Conservation (phyloP, 2,888 invertebrate genomes). For the Ptychoptera albimana region DNA sequence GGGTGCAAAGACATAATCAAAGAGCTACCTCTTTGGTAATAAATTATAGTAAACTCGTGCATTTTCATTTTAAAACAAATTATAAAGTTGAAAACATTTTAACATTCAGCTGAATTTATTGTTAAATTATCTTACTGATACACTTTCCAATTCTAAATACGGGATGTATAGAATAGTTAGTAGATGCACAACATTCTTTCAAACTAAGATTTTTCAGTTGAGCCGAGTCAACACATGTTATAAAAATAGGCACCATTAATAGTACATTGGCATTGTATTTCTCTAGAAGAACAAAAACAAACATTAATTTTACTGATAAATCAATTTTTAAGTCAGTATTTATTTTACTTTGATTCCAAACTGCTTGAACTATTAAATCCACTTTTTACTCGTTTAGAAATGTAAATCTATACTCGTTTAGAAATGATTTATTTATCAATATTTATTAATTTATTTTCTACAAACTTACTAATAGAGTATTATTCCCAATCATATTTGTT, state of each 20-base stretch:
- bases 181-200: slow-evolving; percentile 11
- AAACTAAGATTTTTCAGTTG: not conserved
- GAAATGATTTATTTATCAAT: too few relatives aligned
- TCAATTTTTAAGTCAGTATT: not conserved
- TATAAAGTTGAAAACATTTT: not conserved
- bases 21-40: slow-evolving; percentile 29
- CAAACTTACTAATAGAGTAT: too few relatives aligned
- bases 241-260: slow-evolving; percentile 21
- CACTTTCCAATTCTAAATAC: slow-evolving; percentile 24
- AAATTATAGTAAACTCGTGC: slow-evolving; percentile 33
- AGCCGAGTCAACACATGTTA: slow-evolving; percentile 11
- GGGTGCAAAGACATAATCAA: slow-evolving; percentile 32
- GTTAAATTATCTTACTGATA: slow-evolving; percentile 17
- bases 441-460: too few relatives aligned
- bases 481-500: too few relatives aligned
- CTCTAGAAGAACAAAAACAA: slow-evolving; percentile 12
- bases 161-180: slow-evolving; percentile 19
- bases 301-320: not conserved
- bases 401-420: too few relatives aligned
- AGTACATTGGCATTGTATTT: slow-evolving; percentile 22
- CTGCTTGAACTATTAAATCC: not conserved
- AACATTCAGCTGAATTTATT: not conserved
- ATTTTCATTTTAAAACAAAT: slow-evolving; percentile 17
- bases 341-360: slow-evolving; percentile 18
- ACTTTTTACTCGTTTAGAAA: too few relatives aligned